These are phyloP conservation scores for Meandrusa payeni DNA, from an alignment of 2,888 invertebrate species.

Conservation along the genomic window DNA sequence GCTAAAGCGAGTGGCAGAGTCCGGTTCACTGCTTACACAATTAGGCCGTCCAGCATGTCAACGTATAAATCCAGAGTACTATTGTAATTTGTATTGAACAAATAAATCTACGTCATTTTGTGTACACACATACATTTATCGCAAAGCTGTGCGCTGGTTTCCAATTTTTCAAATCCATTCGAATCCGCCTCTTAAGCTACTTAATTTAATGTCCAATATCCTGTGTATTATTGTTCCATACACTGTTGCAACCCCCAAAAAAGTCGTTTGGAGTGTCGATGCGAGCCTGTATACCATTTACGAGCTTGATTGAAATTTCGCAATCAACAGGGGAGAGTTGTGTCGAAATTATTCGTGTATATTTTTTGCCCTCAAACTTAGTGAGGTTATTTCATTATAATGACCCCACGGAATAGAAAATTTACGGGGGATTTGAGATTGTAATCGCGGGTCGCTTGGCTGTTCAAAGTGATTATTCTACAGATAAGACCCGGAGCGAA, in stretches of 20 bases:
- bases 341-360: slow-evolving; percentile 78
- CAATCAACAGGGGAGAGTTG: slow-evolving; percentile 75
- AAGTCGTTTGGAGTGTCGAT: slow-evolving; percentile 74
- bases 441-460: slow-evolving; percentile 71
- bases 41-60: slow-evolving; percentile 8
- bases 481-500: slow-evolving; percentile 65
- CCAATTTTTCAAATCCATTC: slow-evolving; percentile 30
- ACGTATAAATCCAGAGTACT: slow-evolving; percentile 36
- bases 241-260: slow-evolving; percentile 62
- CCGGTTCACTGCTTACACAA: slow-evolving; percentile 8
- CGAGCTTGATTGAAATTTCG: slow-evolving; percentile 79
- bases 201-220: slow-evolving; percentile 41
- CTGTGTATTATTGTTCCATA: slow-evolving; percentile 33
- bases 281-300: slow-evolving; percentile 75
- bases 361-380: slow-evolving; percentile 65
- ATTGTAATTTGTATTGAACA: slow-evolving; percentile 69
- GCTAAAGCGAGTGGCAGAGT: too few relatives aligned
- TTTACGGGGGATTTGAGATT: slow-evolving; percentile 77
- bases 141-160: slow-evolving; percentile 47
- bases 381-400: slow-evolving; percentile 69
- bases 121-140: slow-evolving; percentile 50
- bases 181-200: slow-evolving; percentile 37
- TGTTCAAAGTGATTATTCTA: slow-evolving; percentile 77
- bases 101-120: slow-evolving; percentile 76
- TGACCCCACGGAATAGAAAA: slow-evolving; percentile 67